Evolutionary conservation across 2,797 vertebrate genomes (phyloP), one percentile per base, ranked within the genome.

Genomic region (Lutjanus argentimaculatus): DNA sequence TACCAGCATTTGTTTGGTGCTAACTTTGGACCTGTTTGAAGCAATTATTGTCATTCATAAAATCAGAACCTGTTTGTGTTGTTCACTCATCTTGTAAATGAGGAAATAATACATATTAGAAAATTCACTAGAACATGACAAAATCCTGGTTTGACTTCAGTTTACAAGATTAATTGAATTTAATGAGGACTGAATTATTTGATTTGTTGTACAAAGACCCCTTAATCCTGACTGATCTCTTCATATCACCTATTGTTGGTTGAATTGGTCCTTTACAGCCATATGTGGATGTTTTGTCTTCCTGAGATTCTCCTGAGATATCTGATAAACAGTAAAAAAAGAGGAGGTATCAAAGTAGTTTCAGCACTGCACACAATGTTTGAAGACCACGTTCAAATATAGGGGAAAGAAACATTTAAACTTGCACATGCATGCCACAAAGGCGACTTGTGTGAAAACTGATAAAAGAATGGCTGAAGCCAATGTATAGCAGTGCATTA

Each of bases 181-280:
- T 25, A 21, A 63, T 42, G 11, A 15, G 22, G 21, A 40, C 19
- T 40, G 13, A 58, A 63, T 63, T 63, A 3, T 71, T 56, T 19
- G 6, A 55, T 10, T 6, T 25, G 3, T 14, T 70, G 53, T 30
- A 19, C 30, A 1, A 63, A 55, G 61, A 49, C 7, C 2, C 52
- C 42, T 49, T 9, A 46, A 36, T 56, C 48, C 45, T 58, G 48
- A 42, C 48, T 53, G 49, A 55, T 58, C 8, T 74, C 56, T 17
- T 61, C 25, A 62, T 22, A 25, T 53, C 59, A 16, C 16, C 56
- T 51, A 69, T 79, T 70, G 55, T 74, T 85, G n/a, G 55, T 22
- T 46, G 36, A 22, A 14, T 22, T 22, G 12, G 19, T 69, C 4
- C 25, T 69, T 65, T 45, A 57, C 21, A 51, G 22, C 16, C 12